Conservation (phyloP, 2,113 vertebrate species). For the Stegostoma tigrinum region DNA sequence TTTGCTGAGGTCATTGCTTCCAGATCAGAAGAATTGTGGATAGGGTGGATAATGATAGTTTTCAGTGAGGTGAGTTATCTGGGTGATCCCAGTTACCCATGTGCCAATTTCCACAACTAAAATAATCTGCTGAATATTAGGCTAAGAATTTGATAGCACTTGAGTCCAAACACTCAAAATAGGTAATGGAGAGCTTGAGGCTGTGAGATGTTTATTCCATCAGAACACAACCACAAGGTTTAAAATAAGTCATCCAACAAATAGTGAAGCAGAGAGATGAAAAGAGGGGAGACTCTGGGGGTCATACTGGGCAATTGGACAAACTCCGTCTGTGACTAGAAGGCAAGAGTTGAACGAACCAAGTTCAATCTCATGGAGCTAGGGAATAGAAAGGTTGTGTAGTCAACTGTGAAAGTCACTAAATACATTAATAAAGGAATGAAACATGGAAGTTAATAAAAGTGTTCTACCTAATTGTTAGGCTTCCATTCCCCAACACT, state of each 20-base stretch:
- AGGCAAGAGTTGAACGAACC: background rate
- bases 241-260: background rate
- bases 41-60: background rate
- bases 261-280: background rate
- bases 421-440: background rate
- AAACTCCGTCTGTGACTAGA: background rate
- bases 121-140: no score
- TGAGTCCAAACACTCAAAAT: background rate
- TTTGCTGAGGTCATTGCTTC: background rate
- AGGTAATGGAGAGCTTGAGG: background rate
- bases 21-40: background rate
- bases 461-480: background rate
- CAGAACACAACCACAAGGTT: background rate
- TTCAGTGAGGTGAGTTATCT: background rate
- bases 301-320: background rate
- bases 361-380: background rate
- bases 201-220: background rate
- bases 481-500: background rate
- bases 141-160: background rate
- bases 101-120: background rate
- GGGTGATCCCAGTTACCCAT: background rate
- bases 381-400: background rate
- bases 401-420: background rate
- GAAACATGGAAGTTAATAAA: background rate
- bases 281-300: background rate